Percentiles rank a stretch among this genome's conserved stretches.
phyloP scores from a whole-genome alignment of 2,888 invertebrate species.

The Ophonus ardosiacus region DNA sequence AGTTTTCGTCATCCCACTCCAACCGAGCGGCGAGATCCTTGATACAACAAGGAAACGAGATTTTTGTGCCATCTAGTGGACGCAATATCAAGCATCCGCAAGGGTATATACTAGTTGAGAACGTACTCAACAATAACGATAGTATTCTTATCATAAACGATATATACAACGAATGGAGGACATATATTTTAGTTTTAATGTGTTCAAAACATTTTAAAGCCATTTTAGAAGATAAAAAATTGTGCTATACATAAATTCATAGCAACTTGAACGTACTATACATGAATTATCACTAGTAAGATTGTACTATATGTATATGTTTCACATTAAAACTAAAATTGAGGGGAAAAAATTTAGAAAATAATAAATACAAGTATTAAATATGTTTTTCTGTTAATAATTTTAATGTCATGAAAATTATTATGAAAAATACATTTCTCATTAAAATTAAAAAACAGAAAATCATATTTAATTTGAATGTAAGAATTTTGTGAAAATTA shows the following conservation, averaged over 20 bases:
- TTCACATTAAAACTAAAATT: slow-evolving; percentile 49
- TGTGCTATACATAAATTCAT: not conserved
- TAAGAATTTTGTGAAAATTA: slow-evolving; percentile 36
- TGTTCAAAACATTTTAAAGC: not conserved
- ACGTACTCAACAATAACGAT: slow-evolving; percentile 27
- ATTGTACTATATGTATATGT: not conserved
- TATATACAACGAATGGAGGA: slow-evolving; percentile 4
- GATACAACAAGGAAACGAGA: slow-evolving; percentile 65
- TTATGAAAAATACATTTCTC: too few relatives aligned
- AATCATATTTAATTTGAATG: slow-evolving; percentile 42
- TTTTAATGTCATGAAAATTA: slow-evolving; percentile 7
- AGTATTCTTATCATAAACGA: slow-evolving; percentile 9
- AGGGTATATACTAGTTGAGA: slow-evolving; percentile 9
- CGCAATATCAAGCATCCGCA: slow-evolving; percentile 43
- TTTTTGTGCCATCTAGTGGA: slow-evolving; percentile 62
- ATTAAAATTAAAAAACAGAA: slow-evolving; percentile 4
- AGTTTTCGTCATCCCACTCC: slow-evolving; percentile 54
- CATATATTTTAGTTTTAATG: slow-evolving; percentile 25
- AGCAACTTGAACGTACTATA: not conserved
- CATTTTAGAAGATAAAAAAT: not conserved
- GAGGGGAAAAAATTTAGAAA: slow-evolving; percentile 15
- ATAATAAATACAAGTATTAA: not conserved
- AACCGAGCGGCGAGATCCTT: slow-evolving; percentile 59
- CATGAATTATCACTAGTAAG: not conserved
- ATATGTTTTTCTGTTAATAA: not conserved